Conservation (phyloP, 2,797 vertebrate genomes). For the Poeciliopsis gracilis region DNA sequence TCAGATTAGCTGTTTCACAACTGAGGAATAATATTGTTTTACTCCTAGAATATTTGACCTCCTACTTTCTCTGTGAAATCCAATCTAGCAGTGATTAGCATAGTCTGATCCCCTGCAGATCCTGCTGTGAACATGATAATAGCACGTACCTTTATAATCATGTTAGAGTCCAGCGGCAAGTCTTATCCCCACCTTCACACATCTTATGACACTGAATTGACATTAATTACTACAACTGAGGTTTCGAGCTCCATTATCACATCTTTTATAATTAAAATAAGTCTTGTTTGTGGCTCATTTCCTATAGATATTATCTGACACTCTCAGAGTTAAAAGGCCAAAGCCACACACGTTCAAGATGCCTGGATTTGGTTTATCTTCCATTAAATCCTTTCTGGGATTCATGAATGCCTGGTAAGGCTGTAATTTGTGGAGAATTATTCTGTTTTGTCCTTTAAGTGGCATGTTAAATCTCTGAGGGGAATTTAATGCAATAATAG, state of each 20-base stretch:
- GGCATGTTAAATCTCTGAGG: slow-evolving; percentile 26
- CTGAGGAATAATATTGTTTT: background rate
- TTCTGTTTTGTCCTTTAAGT: slow-evolving; percentile 60
- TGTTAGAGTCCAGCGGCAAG: slow-evolving; percentile 20
- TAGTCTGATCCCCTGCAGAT: background rate
- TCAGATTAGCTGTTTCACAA: background rate
- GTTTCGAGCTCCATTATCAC: slow-evolving; percentile 12
- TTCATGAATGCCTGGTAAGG: slow-evolving; percentile 16
- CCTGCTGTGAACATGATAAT: slow-evolving; percentile 31
- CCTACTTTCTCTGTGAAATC: slow-evolving; percentile 13
- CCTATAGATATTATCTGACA: background rate
- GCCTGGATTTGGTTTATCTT: background rate
- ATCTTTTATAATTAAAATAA: background rate
- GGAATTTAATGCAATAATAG: slow-evolving; percentile 42
- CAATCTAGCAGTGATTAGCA: slow-evolving; percentile 12
- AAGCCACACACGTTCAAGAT: background rate
- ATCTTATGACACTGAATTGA: slow-evolving; percentile 28
- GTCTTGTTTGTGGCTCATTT: background rate
- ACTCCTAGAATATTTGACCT: background rate
- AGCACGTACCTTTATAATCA: slow-evolving; percentile 19
- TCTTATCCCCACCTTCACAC: slow-evolving; percentile 6
- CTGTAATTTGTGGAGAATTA: slow-evolving; percentile 52
- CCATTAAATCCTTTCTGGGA: slow-evolving; percentile 14
- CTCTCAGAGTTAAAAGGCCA: background rate
- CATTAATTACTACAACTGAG: slow-evolving; percentile 29